Evolutionary conservation across 2,797 vertebrate genomes (phyloP).

Genomic region (Rousettus madagascariensis): DNA sequence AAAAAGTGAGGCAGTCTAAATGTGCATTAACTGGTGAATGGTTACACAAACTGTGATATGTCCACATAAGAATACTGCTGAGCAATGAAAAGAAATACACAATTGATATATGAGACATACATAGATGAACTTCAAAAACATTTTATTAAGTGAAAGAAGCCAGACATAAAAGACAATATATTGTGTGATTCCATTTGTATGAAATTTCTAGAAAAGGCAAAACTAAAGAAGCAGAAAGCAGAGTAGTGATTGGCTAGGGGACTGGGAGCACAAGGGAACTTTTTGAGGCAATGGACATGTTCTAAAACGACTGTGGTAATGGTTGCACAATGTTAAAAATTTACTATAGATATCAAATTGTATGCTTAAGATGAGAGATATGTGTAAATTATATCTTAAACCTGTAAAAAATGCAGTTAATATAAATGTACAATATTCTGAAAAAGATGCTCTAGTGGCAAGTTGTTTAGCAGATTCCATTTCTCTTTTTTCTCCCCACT

Average conservation of each 20-base stretch:
- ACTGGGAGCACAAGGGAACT: neutral
- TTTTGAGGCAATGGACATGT: neutral
- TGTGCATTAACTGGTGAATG: neutral
- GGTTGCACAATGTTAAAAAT: neutral
- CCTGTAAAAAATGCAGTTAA: constrained; percentile 7
- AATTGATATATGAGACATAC: neutral
- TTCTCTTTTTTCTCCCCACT: neutral
- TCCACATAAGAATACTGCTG: neutral
- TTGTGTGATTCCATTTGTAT: constrained; percentile 12
- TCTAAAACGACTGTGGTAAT: neutral
- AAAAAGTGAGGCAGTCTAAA: neutral
- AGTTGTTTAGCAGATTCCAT: neutral
- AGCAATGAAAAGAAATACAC: neutral
- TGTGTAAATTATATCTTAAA: constrained; percentile 10
- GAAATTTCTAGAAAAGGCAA: constrained; percentile 24
- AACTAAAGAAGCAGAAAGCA: constrained; percentile 32
- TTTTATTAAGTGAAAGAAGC: neutral
- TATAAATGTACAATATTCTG: neutral
- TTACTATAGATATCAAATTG: neutral
- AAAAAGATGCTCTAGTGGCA: neutral
- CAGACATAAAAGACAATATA: neutral
- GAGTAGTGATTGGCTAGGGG: neutral
- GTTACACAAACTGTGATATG: neutral
- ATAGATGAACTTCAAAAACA: constrained; percentile 28
- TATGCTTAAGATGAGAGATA: neutral